Evolutionary conservation across 30 jellyfish, hydroid and myxozoan species (phyloP), one percentile per base, ranked within the genome.

Genomic region (Catostylus mosaicus): DNA sequence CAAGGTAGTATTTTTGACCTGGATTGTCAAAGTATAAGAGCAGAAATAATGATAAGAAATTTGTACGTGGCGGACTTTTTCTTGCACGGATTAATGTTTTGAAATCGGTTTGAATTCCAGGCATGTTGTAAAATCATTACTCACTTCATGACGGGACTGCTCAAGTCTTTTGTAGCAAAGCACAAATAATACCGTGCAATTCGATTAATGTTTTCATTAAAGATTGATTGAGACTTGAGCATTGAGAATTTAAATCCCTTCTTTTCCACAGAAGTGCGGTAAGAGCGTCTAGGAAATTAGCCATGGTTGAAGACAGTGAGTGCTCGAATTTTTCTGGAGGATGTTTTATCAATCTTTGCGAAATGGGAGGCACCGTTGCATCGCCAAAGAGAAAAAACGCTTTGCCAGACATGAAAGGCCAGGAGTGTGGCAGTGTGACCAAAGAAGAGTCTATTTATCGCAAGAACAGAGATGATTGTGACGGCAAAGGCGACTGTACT

Each of bases 281-380:
- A 23, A 37, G 4, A 3, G 38, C 6, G n/a, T 59, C 38, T 18
- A 8, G 38, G 71, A 26, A 27, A 59, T 8, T 18, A 6, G 38
- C 71, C 4, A 59, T 59, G 71, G 38, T 59, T 23, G 71, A 59
- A 27, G 38, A 27, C n/a, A 59, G 38, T 22, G 71, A 59, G 19
- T 59, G 38, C 7, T 23, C 38, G 45, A 57, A 32, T 10, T 43
- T 76, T 6, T 57, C 88, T 8, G 78, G 88, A 9, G 88, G 78
- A 50, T 76, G 88, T 33, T 76, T 56, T 29, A 52, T 76, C 32
- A 76, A 76, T 57, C 78, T 76, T 3, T 76, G 88, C 56, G 88
- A 76, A 14, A 34, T 60, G 1, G 78, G 65, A 34, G 68, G 35
- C 30, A 50, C 57, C 22, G 40, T 45, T 1, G 18, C 56, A 8